Conservation (phyloP, 2,888 invertebrate genomes). For the Hemistola chrysoprasaria region DNA sequence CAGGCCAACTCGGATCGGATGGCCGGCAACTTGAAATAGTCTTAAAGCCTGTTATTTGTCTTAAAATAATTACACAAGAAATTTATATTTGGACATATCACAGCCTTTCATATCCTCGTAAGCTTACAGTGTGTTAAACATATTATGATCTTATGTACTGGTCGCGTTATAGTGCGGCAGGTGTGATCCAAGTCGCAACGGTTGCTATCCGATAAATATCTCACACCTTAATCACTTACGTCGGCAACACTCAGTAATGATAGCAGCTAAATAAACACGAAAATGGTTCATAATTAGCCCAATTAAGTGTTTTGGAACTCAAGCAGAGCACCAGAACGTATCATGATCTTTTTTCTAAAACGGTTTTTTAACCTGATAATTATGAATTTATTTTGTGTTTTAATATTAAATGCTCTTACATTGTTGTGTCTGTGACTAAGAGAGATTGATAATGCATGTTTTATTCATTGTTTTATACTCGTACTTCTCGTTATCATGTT, state of each 20-base stretch:
- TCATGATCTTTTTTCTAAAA: not conserved
- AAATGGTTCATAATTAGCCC: conserved; percentile 46
- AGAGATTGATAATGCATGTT: no score
- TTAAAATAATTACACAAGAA: no score
- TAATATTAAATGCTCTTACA: no score
- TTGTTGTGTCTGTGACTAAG: no score
- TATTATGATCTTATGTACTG: conserved; percentile 4
- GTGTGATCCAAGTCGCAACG: conserved; percentile 47
- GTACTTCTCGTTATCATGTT: conserved; percentile 12
- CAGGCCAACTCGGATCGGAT: no score
- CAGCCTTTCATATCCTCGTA: no score
- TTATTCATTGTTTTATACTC: no score
- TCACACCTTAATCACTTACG: conserved; percentile 62
- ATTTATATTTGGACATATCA: no score
- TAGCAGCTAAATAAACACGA: conserved; percentile 64
- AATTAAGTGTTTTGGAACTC: conserved; percentile 12
- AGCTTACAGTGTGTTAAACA: not conserved
- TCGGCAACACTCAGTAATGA: conserved; percentile 56
- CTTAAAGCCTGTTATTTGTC: no score
- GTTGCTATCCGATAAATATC: conserved; percentile 52
- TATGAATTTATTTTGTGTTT: conserved; percentile 7
- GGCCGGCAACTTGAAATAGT: no score
- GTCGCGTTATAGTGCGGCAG: conserved; percentile 39
- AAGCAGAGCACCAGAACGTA: not conserved
- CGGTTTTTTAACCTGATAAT: conserved; percentile 10